Evolutionary conservation across 2,888 invertebrate genomes (phyloP), one percentile per base, ranked within the genome.

Genomic region (Melolontha melolontha): DNA sequence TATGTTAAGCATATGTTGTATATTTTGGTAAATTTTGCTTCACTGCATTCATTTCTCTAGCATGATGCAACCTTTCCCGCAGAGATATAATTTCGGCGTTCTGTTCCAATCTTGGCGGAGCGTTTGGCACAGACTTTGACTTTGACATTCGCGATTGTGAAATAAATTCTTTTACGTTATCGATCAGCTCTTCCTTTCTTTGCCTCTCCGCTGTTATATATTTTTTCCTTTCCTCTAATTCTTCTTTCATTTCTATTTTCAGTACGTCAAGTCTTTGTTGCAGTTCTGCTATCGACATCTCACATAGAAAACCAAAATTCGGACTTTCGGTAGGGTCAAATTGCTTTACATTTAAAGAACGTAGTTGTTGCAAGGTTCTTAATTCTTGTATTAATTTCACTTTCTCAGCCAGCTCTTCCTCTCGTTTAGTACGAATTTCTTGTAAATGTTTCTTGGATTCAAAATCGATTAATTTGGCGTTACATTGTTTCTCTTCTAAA

Each of bases 211-310:
- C 81, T 74, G 78, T 79, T 8, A 90, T 86, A n/a, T 71, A 51
- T 63, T 79, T 78, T 70, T 80, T 84, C 74, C 87, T 87, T 51
- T 76, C 81, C 64, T 87, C 84, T 16, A 89, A 75, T 75, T 89
- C 87, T 66, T 87, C 86, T 70, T 85, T 80, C 69, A 88, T 79
- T 14, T 82, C 81, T 34, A 87, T 83, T 79, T 87, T 88, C 73
- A 87, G 80, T 22, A 84, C 75, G 62, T 74, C 78, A 40, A 89
- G 75, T 63, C 87, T 82, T 77, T 89, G 88, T 75, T 87, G 86
- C 55, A 90, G 76, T 79, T 90, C 89, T 6, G 87, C 87, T 54
- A 89, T 84, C 0, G 89, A 89, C 89, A 90, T 90, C 83, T 90
- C 89, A 78, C 88, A 87, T 27, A 90, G 75, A 10, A 89, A 81